A percentile compares a stretch with the other conserved stretches of the same genome.
Conservation (phyloP, 1,140 invertebrate genomes). For the Nasonia giraulti region DNA sequence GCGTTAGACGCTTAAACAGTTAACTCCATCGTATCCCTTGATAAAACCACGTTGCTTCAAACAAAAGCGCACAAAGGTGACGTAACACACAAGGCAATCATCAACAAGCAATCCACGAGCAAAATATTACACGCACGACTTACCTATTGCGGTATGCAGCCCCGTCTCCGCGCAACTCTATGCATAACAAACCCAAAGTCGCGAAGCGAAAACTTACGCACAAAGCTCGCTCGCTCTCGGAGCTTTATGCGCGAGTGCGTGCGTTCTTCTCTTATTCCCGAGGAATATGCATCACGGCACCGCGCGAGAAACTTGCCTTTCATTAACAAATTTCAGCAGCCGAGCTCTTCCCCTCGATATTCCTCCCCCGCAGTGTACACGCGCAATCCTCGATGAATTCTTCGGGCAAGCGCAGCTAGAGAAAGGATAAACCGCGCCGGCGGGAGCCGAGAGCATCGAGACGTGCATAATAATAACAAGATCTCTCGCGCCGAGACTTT, state of each 20-base stretch:
- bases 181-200: slow-evolving; percentile 1
- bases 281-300: not conserved
- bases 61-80: too few species aligned
- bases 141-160: not conserved
- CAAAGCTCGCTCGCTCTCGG: not conserved
- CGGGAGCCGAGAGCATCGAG: slow-evolving; percentile 35
- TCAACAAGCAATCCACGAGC: too few species aligned
- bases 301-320: not conserved
- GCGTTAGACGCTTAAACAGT: not conserved
- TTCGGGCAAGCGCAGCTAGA: slow-evolving; percentile 8
- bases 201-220: not conserved
- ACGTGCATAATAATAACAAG: slow-evolving; percentile 49
- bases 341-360: not conserved
- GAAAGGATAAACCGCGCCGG: slow-evolving; percentile 34
- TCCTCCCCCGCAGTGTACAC: too few species aligned
- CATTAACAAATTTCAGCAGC: slow-evolving; percentile 13
- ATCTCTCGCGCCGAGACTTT: slow-evolving; percentile 12
- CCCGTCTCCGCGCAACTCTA: not conserved
- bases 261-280: not conserved
- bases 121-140: not conserved
- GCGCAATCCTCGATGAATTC: slow-evolving; percentile 25
- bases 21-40: not conserved
- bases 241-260: not conserved
- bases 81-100: too few species aligned
- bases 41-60: not conserved